A percentile compares a stretch with the other conserved stretches of the same genome.
phyloP scores from a whole-genome alignment of 2,113 vertebrate genomes.

The Sturnus vulgaris region DNA sequence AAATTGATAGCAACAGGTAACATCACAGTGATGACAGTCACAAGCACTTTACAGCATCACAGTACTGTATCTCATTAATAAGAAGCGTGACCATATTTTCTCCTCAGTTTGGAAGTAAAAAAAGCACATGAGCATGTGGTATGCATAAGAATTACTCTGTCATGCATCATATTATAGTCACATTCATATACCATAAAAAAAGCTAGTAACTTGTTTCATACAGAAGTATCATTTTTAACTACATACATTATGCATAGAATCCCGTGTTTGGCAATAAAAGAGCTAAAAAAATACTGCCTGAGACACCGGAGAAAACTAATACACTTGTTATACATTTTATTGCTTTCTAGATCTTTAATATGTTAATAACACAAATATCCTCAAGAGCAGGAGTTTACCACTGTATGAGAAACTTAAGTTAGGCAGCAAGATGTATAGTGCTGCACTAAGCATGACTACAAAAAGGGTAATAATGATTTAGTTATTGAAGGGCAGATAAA shows the following conservation, averaged over 20 bases:
- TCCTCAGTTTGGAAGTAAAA: conserved; percentile 41
- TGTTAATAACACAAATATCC: neutral
- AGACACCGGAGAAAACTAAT: neutral
- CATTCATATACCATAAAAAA: conserved; percentile 4
- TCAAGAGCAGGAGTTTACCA: neutral
- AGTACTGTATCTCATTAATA: conserved; percentile 27
- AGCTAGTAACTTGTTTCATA: neutral
- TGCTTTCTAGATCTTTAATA: neutral
- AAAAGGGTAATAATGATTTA: neutral
- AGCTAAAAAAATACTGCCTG: neutral
- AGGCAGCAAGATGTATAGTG: neutral
- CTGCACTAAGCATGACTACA: neutral
- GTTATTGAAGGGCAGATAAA: neutral
- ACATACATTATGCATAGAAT: neutral
- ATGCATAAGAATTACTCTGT: conserved; percentile 49
- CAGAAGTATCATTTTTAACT: neutral
- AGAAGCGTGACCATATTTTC: conserved; percentile 30
- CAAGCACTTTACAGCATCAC: conserved; percentile 19
- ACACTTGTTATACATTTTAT: neutral
- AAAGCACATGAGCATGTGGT: conserved; percentile 20
- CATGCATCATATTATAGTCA: neutral
- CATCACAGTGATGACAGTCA: neutral
- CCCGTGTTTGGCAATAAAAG: neutral
- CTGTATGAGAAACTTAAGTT: neutral
- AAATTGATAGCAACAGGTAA: neutral